Conservation (phyloP, 35 echinoderm and acorn worm species). For the Heliocidaris tuberculata region DNA sequence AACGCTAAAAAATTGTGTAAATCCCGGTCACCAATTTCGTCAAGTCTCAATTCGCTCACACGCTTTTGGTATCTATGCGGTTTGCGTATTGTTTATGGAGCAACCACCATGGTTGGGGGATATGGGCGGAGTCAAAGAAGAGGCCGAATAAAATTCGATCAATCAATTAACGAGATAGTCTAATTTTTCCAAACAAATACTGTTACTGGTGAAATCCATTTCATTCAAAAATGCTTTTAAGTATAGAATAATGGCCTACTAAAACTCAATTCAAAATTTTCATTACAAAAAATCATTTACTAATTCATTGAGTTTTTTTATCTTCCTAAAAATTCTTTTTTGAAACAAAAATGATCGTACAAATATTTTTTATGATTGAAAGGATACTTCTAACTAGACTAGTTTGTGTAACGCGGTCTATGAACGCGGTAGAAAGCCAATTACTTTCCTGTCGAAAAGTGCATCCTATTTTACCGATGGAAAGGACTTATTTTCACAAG, state of each 20-base stretch:
- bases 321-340: neutral
- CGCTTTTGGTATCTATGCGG: neutral
- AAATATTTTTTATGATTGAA: too few species aligned
- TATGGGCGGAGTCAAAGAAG: neutral
- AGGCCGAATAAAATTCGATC: neutral
- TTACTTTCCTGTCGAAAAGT: too few species aligned
- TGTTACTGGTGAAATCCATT: neutral
- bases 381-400: too few species aligned
- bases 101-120: neutral
- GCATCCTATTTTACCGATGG: too few species aligned
- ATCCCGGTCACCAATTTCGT: neutral
- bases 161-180: neutral
- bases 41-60: neutral
- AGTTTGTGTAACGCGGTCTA: too few species aligned
- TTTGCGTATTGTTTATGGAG: slow-evolving; percentile 17
- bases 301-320: neutral
- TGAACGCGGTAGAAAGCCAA: too few species aligned
- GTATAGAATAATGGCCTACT: neutral
- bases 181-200: neutral
- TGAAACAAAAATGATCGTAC: too few species aligned
- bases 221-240: neutral
- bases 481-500: too few species aligned
- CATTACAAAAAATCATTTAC: neutral
- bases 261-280: neutral
- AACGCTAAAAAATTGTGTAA: neutral